Conservation (phyloP, 2,113 vertebrate genomes). For the Coptodon rendalli region DNA sequence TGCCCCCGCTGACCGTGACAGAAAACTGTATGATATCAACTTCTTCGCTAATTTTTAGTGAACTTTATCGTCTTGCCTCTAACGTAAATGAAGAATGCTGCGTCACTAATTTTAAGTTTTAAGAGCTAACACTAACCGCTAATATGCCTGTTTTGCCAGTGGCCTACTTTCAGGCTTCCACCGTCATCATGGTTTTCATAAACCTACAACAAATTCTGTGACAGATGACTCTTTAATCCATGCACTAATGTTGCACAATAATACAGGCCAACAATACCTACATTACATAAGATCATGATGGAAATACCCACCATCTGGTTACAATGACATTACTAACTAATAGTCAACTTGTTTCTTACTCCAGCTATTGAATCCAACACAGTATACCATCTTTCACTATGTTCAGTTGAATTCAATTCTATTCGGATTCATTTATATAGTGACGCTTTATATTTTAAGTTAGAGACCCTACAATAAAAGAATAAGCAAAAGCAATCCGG, state of each 20-base stretch:
- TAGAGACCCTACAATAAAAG: neutral
- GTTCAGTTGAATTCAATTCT: neutral
- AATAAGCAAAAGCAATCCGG: neutral
- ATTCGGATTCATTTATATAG: neutral
- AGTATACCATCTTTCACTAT: neutral
- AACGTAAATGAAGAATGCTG: neutral
- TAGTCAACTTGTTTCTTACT: neutral
- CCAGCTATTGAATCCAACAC: neutral
- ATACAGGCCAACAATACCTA: neutral
- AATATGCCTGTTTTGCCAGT: neutral
- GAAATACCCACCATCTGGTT: slow-evolving; percentile 37
- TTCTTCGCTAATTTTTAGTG: neutral
- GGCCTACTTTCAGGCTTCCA: neutral
- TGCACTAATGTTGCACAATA: slow-evolving; percentile 10
- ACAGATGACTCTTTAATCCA: slow-evolving; percentile 26
- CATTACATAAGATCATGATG: neutral
- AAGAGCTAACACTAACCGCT: neutral
- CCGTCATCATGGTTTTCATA: neutral
- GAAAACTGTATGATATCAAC: neutral
- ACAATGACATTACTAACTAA: neutral
- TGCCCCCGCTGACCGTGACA: neutral
- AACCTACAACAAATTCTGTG: neutral
- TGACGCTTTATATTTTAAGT: neutral
- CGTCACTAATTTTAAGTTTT: neutral
- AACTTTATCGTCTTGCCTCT: neutral